Evolutionary conservation across 1,140 invertebrate genomes (phyloP), one percentile per base, ranked within the genome.

Genomic region (Drepana arcuata): DNA sequence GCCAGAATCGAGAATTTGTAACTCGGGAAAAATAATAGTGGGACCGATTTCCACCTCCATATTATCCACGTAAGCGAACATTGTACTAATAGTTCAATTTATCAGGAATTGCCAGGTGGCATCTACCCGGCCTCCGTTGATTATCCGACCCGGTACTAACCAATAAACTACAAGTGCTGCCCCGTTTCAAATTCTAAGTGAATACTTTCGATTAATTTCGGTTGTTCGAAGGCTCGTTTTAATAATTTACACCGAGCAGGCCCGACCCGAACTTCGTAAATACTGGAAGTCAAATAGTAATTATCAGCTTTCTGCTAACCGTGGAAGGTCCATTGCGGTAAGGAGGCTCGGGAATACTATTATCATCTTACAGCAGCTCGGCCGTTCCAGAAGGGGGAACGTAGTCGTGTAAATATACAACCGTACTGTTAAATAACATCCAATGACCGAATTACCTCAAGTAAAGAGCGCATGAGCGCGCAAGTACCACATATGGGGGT

Each of bases 161-260:
- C 37, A 54, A 52, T 49, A 47, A 51, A 58, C 44, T 52, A 48
- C 34, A 36, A 55, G 41, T 18, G 34, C 35, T 30, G 25, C 31
- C 31, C 35, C 29, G 29, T 54, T 62, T 46, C 30, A 39, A 66
- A 62, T 62, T 56, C 49, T 37, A 56, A 51, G 37, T 41, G 51
- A 66, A 55, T 62, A 56, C 55, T 59, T 59, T 61, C 54, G 50
- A 59, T 65, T 60, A 62, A 63, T 62, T 62, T 55, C 41, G 30
- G 34, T 55, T 52, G 54, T 59, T 60, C 56, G 58, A 57, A 52
- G 57, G 59, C 48, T 48, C 52, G 52, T 59, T 66, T 65, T 63
- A 59, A 60, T 66, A 60, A 66, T 60, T 62, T 52, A 58, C 54
- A 31, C 42, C 29, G 40, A 53, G 44, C 47, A 46, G 41, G 43